Base-by-base conservation (phyloP, 2,888 invertebrate species). In the Amphimallon solstitiale region DNA sequence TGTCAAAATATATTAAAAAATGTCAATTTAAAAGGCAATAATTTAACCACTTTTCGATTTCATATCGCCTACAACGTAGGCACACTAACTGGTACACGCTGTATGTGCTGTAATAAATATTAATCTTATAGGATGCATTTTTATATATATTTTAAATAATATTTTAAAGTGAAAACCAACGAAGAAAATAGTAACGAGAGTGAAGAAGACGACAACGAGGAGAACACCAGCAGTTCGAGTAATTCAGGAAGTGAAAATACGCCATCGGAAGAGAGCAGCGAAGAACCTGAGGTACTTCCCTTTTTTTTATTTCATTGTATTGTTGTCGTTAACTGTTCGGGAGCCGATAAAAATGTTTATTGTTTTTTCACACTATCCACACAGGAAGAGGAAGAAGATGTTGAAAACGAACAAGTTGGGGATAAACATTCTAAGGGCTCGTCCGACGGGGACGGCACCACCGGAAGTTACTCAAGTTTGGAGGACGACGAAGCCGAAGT, bases 391-490 rank as follows among this genome's bases (percentile, higher is more conserved):
- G 79, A 76, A 59, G 79, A 76, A 68, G 76, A 74, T 29, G 77
- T 73, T 7, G 76, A 73, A 59, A 75, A 71, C 40, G 76, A 68
- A 15, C 70, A 71, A 21, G 73, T 71, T 14, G 77, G 73, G 29
- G 79, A 78, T 68, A 81, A 81, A 70, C 75, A 76, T 51, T 82
- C 81, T 12, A 82, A 82, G 68, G 80, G 81, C 12, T 82, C 81
- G 9, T 81, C 82, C 1, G 84, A 84, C 72, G 84, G 84, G 1
- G 85, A 84, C 69, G 84, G 82, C 1, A 86, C 85, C 6, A 85
- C 85, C 5, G 85, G 85, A 35, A 85, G 85, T 72, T 86, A 85
- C 72, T 85, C 85, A 15, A 85, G 85, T 73, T 77, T 86, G 51
- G 85, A 86, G 75, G 85, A 85, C 69, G 85, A 86, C 68, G 85